Conservation (phyloP, 2,888 invertebrate species). For the Metellina segmentata region DNA sequence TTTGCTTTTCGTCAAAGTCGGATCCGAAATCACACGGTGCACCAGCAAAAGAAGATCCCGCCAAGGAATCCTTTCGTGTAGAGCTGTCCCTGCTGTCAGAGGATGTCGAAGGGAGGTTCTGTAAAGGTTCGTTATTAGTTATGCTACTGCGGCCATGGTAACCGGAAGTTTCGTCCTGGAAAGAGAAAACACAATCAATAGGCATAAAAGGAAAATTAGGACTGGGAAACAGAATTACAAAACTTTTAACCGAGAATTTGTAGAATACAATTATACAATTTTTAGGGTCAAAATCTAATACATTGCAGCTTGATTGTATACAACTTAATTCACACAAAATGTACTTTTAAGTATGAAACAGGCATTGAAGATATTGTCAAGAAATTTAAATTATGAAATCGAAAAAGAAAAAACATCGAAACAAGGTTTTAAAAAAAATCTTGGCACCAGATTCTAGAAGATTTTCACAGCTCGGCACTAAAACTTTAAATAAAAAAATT, state of each 20-base stretch:
- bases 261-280: too few species aligned
- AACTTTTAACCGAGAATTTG: background rate
- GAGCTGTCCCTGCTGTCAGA: slow-evolving; percentile 21
- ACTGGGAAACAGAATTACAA: background rate
- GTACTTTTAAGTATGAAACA: too few species aligned
- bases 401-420: too few species aligned
- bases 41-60: slow-evolving; percentile 4
- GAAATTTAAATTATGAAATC: too few species aligned
- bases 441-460: too few species aligned
- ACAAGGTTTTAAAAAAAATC: too few species aligned
- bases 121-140: background rate
- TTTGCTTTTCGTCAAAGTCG: background rate
- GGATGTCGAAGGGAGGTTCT: background rate
- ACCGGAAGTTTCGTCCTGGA: slow-evolving; percentile 11
- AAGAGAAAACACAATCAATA: background rate
- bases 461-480: too few species aligned
- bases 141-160: slow-evolving; percentile 3
- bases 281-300: too few species aligned
- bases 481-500: too few species aligned
- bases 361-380: too few species aligned
- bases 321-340: too few species aligned
- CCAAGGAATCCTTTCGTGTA: slow-evolving; percentile 43
- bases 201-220: background rate
- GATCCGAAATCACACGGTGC: slow-evolving; percentile 2
- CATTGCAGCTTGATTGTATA: too few species aligned